Evolutionary conservation across 2,113 vertebrate species (phyloP), one percentile per base, ranked within the genome.

Genomic region (Orcinus orca): DNA sequence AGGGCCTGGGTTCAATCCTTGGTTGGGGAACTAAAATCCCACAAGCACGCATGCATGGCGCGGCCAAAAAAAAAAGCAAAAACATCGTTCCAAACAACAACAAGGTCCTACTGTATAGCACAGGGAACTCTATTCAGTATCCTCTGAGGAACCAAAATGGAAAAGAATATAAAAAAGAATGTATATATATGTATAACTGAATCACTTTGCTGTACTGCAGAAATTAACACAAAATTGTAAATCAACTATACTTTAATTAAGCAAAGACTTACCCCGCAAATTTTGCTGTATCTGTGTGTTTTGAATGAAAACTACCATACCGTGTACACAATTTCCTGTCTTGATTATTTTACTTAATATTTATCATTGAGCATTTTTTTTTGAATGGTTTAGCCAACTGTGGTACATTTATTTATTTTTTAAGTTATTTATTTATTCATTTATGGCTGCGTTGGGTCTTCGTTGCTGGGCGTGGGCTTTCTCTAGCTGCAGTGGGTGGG

Each of bases 291-390:
- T 41, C 23, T 87, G 58, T 67, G 60, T 91, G 15, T 55, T 38
- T 89, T 74, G 41, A 90, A 83, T 67, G 47, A 77, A 90, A 90
- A 84, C 38, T 15, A 38, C 79, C 36, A 68, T 47, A 82, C 18
- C 33, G 11, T 85, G 17, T 92, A 9, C 21, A 92, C 1, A 58
- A 25, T 82, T 93, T 83, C 88, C 60, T 70, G 60, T 77, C 76
- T 89, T 73, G 62, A 36, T 85, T 87, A 89, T 79, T 74, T 96
- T 70, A 88, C 26, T 93, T 89, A 68, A 41, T 29, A 89, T 84
- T 83, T 68, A 68, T 68, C 26, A 70, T 53, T 53, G 53, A 53
- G 53, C 53, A 53, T 17, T 17, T 53, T 17, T 50, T 50, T 53
- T 17, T 6, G 5, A 18, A 53, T 17, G 15, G 53, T 53, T 53